A percentile compares a stretch with the other conserved stretches of the same genome.
Conservation (phyloP, 2,113 vertebrate species). For the Paramormyrops kingsleyae region DNA sequence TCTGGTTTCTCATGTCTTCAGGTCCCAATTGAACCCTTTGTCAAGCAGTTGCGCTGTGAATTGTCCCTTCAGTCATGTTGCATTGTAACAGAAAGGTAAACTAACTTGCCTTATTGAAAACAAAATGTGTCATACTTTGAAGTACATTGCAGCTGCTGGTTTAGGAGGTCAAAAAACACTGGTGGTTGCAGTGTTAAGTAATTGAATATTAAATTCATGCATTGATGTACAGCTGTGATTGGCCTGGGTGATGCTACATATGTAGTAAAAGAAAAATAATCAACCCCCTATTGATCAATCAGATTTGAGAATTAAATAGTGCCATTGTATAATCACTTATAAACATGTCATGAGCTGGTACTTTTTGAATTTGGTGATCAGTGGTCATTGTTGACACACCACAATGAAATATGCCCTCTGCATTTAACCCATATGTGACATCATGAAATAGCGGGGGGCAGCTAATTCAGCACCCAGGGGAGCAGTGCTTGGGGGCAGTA, state of each 20-base stretch:
- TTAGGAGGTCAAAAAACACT: background rate
- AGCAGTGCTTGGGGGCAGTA: too few relatives aligned
- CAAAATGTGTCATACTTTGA: background rate
- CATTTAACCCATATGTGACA: too few relatives aligned
- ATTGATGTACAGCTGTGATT: background rate
- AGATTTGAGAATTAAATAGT: background rate
- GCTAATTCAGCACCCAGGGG: too few relatives aligned
- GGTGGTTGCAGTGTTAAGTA: background rate
- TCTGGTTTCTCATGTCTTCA: background rate
- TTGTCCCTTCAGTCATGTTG: background rate
- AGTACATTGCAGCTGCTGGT: background rate
- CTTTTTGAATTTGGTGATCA: too few relatives aligned
- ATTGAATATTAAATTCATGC: too few relatives aligned
- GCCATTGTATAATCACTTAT: background rate
- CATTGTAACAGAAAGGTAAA: background rate
- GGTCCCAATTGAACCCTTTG: background rate
- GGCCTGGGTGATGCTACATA: background rate
- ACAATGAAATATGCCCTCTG: too few relatives aligned
- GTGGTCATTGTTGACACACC: too few relatives aligned
- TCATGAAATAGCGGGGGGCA: too few relatives aligned
- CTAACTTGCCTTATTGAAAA: background rate
- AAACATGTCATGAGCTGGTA: background rate
- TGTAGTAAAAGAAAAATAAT: background rate
- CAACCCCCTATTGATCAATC: background rate
- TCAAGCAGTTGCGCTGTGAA: background rate